Evolutionary conservation across 2,113 vertebrate genomes (phyloP).

Genomic region (Elachura formosa): DNA sequence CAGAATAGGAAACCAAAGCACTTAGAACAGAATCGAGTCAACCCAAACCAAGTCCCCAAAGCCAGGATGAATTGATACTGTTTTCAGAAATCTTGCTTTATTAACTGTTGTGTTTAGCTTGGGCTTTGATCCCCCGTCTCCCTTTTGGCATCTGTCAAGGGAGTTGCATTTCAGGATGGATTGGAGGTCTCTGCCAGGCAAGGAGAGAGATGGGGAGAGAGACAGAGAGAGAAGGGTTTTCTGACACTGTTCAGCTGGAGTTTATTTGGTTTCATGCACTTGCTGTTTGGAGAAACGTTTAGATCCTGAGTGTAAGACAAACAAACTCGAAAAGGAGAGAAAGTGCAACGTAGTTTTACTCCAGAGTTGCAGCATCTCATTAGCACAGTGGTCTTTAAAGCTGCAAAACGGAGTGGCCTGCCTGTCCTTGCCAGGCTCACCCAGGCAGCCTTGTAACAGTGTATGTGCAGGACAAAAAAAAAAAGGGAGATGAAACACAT

Average conservation of each 20-base stretch:
- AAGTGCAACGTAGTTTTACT: background rate
- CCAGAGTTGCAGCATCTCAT: background rate
- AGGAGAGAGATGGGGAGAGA: background rate
- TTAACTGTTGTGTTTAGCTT: background rate
- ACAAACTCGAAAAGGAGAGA: slow-evolving; percentile 11
- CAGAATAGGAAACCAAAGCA: background rate
- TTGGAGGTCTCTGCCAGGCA: background rate
- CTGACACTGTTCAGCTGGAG: background rate
- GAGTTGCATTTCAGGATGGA: background rate
- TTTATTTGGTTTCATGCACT: slow-evolving; percentile 40
- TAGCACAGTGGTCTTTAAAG: background rate
- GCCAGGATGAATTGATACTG: background rate
- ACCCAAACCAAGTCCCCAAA: background rate
- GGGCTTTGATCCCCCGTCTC: background rate
- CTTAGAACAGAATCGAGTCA: background rate
- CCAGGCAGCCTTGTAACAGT: background rate
- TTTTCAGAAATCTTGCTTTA: background rate
- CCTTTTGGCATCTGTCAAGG: background rate
- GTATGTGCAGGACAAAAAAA: background rate
- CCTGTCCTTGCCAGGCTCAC: background rate
- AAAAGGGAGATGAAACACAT: background rate
- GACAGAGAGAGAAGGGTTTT: background rate
- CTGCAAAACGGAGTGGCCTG: slow-evolving; percentile 11
- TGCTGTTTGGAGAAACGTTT: background rate
- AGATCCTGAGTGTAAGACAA: slow-evolving; percentile 15